A percentile compares a stretch with the other conserved stretches of the same genome.
These are phyloP conservation scores for Tolmerus cingulatus DNA, from an alignment of 2,888 invertebrate species.

Conservation along the genomic window DNA sequence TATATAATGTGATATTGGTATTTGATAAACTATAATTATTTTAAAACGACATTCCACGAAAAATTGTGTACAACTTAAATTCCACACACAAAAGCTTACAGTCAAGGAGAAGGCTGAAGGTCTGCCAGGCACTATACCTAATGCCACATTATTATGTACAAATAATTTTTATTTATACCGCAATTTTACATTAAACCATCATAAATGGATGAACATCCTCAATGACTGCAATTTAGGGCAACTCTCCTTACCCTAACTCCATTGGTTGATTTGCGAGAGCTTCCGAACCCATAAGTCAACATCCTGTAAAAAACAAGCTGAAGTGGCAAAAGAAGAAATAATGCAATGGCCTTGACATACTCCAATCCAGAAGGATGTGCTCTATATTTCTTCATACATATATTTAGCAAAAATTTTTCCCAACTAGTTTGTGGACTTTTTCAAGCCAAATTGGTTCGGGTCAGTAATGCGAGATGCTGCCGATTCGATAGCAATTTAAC, in stretches of 20 bases:
- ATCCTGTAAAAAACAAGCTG: not conserved
- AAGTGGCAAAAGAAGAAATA: conserved; percentile 19
- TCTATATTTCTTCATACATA: not conserved
- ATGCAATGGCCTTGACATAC: conserved; percentile 19
- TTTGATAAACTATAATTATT: not conserved
- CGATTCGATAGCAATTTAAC: not conserved
- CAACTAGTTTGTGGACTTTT: not conserved
- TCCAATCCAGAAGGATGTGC: not conserved
- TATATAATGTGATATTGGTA: not conserved
- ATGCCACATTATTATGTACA: not conserved
- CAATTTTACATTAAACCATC: not conserved
- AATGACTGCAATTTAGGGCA: conserved; percentile 16
- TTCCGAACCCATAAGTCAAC: conserved; percentile 18
- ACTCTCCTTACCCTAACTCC: not conserved
- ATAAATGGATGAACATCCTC: conserved; percentile 4
- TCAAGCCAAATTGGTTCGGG: not conserved
- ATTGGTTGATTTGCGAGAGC: not conserved
- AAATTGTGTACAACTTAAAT: not conserved
- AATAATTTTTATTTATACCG: not conserved
- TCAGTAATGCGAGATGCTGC: not conserved
- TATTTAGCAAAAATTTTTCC: not conserved
- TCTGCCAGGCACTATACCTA: not conserved
- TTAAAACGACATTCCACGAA: not conserved
- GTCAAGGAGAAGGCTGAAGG: not conserved
- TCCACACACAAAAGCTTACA: not conserved